Base-by-base conservation (phyloP, 1,140 invertebrate species). In the Cepaea nemoralis region DNA sequence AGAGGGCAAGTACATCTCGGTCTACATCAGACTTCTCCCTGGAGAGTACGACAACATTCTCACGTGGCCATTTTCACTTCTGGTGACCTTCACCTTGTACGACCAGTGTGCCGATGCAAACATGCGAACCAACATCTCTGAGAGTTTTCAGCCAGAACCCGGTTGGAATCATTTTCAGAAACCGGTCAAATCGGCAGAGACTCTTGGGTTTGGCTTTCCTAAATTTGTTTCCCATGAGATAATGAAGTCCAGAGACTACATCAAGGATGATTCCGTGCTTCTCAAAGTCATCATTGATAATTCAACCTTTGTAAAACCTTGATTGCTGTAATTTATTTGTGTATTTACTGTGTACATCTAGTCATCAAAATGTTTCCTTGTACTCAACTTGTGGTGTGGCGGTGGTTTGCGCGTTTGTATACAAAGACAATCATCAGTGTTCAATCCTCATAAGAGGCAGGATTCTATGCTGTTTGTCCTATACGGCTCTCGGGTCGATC, bases 141-240 rank as follows among this genome's bases (percentile, higher is more conserved):
- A 98, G 87, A 97, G 96, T 87, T 98, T 98, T 92, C 95, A 97
- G 37, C 97, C 97, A 0, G 97, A 98, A 91, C 96, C 97, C 40
- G 96, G 96, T 5, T 98, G 97, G 96, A 97, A 97, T 88, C 97
- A 98, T 87, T 98, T 98, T 91, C 96, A 97, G 88, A 93, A 96
- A 87, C 97, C 97, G 0, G 95, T 95, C 74, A 95, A 95, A 86
- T 96, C 97, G 88, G 95, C 96, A 87, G 96, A 97, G 88, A 95
- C 95, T 27, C 92, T 98, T 0, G 97, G 97, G 45, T 98, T 98
- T 89, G 97, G 97, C 0, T 98, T 98, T 89, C 96, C 97, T 0
- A 93, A 96, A 87, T 98, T 98, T 89, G 96, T 98, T 27, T 97
- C 96, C 0, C 96, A 98, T 87, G 97, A 98, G 88, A 95, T 96